phyloP scores from a whole-genome alignment of 2,888 invertebrate species.

The Salpingus planirostris region DNA sequence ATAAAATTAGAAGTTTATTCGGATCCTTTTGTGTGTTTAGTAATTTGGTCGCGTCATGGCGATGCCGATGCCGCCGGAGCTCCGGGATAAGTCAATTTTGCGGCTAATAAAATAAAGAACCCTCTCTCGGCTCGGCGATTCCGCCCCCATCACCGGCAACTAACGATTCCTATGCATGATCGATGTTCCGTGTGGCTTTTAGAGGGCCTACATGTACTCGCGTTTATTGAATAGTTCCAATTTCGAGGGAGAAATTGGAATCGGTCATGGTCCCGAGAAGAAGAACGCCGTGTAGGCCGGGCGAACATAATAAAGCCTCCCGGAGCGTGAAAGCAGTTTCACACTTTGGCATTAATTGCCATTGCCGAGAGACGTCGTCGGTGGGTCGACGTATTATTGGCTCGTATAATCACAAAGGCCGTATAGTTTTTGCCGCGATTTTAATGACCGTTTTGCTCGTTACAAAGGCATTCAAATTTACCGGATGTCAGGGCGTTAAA shows the following conservation, averaged over 20 bases:
- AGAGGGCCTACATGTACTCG: constrained; percentile 25
- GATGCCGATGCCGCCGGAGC: constrained; percentile 11
- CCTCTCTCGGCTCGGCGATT: constrained; percentile 14
- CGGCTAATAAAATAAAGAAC: constrained; percentile 30
- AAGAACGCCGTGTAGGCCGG: not conserved
- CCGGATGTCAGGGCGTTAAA: too few species aligned
- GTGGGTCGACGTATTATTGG: too few species aligned
- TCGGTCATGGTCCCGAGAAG: constrained; percentile 20
- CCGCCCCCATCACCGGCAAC: not conserved
- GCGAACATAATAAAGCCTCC: constrained; percentile 6
- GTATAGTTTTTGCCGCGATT: too few species aligned
- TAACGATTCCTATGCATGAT: constrained; percentile 27
- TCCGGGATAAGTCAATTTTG: constrained; percentile 27
- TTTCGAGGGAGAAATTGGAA: constrained; percentile 22
- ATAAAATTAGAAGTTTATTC: constrained; percentile 16
- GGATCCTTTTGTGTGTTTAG: constrained; percentile 16
- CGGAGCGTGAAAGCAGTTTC: constrained; percentile 9
- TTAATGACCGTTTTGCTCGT: too few species aligned
- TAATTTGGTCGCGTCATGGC: constrained; percentile 16
- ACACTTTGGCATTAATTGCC: constrained; percentile 1
- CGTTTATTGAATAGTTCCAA: constrained; percentile 25
- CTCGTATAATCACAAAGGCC: too few species aligned
- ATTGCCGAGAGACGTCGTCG: not conserved
- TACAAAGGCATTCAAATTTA: too few species aligned
- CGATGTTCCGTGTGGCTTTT: constrained; percentile 23